Conservation (phyloP, 2,113 vertebrate genomes). For the Nyctereutes procyonoides region DNA sequence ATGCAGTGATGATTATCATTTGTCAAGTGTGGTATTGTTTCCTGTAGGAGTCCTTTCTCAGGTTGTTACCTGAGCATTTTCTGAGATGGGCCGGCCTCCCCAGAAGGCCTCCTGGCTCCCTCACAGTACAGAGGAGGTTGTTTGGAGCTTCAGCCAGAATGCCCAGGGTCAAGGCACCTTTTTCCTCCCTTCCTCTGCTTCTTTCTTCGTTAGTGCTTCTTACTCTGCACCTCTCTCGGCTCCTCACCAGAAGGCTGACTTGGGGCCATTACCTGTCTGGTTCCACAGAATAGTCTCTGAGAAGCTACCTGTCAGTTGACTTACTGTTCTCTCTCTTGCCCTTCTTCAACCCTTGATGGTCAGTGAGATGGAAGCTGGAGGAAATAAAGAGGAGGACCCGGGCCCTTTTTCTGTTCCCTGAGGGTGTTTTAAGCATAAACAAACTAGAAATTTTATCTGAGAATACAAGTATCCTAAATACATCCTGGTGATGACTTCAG, state of each 20-base stretch:
- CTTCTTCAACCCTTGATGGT: background rate
- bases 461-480: background rate
- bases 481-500: background rate
- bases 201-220: background rate
- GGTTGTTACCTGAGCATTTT: background rate
- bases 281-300: background rate
- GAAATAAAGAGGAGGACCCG: background rate
- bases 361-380: background rate
- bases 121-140: background rate
- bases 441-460: slow-evolving; percentile 9
- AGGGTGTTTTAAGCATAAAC: background rate
- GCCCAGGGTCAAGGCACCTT: background rate
- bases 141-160: background rate
- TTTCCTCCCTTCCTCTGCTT: background rate
- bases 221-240: background rate
- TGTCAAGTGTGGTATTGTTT: background rate
- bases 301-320: background rate
- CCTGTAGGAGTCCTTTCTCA: background rate
- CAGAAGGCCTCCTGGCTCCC: background rate
- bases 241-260: background rate
- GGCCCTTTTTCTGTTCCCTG: background rate
- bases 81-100: background rate
- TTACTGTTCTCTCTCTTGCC: background rate
- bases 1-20: background rate
- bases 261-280: background rate